Evolutionary conservation across 2,113 vertebrate species (phyloP).

Genomic region (Pituophis catenifer): DNA sequence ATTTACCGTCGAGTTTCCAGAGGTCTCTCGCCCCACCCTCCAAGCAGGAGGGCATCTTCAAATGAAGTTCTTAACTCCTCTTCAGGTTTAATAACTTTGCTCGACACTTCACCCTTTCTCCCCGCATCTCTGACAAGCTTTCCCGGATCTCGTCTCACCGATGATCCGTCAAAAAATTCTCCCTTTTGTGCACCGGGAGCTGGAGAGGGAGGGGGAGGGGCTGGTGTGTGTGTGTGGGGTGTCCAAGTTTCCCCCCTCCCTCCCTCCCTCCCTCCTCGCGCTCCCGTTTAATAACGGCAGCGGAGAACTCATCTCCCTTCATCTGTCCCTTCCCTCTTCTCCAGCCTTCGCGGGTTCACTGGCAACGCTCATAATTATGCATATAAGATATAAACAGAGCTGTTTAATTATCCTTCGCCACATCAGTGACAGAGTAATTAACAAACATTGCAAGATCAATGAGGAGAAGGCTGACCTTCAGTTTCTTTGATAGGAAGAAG

Average conservation of each 20-base stretch:
- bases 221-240: no score
- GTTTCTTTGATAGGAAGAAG: conserved; percentile 81
- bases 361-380: conserved; percentile 99
- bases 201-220: no score
- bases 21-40: not conserved
- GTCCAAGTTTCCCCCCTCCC: conserved; percentile 42
- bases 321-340: conserved; percentile 73
- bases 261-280: not conserved
- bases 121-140: conserved; percentile 49
- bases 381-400: conserved; percentile 99
- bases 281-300: conserved; percentile 65
- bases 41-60: conserved; percentile 33
- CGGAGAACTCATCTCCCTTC: conserved; percentile 61
- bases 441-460: conserved; percentile 99
- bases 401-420: conserved; percentile 99
- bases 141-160: conserved; percentile 36
- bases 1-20: conserved; percentile 12
- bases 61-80: conserved; percentile 40
- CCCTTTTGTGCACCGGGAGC: conserved; percentile 50
- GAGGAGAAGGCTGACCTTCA: conserved; percentile 99
- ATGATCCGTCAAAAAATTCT: conserved; percentile 64
- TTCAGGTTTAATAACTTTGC: conserved; percentile 34
- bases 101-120: conserved; percentile 57
- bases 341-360: conserved; percentile 90
- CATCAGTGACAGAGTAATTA: conserved; percentile 99